Percentiles rank a stretch among this genome's conserved stretches.
Conservation (phyloP, 2,888 invertebrate genomes). For the Ernsta delagoae region DNA sequence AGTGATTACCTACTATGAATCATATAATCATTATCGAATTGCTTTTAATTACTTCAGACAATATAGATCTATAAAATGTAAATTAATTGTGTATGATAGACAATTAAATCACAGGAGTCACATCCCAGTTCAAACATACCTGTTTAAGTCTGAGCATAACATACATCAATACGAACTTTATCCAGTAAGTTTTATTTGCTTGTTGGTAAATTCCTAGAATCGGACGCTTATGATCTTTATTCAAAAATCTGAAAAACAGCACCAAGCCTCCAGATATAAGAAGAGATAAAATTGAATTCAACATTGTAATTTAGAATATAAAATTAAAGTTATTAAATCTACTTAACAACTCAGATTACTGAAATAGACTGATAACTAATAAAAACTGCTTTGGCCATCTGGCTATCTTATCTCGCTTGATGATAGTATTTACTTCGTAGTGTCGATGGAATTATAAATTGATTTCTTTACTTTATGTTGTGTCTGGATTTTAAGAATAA, state of each 20-base stretch:
- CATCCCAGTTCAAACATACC: slow-evolving; percentile 56
- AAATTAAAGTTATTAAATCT: not conserved
- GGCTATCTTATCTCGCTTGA: slow-evolving; percentile 39
- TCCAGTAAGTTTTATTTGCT: slow-evolving; percentile 75
- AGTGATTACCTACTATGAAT: no score
- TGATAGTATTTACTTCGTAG: not conserved
- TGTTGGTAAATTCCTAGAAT: slow-evolving; percentile 82
- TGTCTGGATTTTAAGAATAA: no score
- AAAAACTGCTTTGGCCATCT: slow-evolving; percentile 4
- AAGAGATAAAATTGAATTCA: slow-evolving; percentile 53
- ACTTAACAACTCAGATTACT: not conserved
- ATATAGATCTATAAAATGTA: no score
- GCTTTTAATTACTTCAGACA: no score
- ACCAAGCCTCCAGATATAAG: slow-evolving; percentile 57
- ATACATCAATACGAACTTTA: slow-evolving; percentile 81
- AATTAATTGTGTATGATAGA: no score
- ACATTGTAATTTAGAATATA: slow-evolving; percentile 50
- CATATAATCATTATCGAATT: no score
- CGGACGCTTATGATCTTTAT: slow-evolving; percentile 62
- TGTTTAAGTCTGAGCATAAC: slow-evolving; percentile 67
- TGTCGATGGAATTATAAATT: not conserved
- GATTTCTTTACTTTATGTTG: not conserved
- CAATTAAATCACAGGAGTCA: not conserved
- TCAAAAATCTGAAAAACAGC: slow-evolving; percentile 62
- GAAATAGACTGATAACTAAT: slow-evolving; percentile 14